These are phyloP conservation scores for Drosophila meridiana DNA, from an alignment of 2,888 invertebrate species.

Conservation along the genomic window DNA sequence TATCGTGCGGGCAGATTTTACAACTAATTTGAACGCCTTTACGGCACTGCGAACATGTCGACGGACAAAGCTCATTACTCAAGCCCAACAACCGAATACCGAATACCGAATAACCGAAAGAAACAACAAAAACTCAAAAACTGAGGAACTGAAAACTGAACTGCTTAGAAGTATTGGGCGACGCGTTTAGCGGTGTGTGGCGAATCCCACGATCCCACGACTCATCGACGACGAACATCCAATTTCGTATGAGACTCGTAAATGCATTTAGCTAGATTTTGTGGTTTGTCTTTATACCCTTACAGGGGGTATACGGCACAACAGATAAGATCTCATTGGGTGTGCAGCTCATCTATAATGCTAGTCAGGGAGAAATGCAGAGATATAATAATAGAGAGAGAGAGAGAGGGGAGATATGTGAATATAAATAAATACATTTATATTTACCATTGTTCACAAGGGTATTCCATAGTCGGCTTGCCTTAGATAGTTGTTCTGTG, in stretches of 20 bases:
- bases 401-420: background rate
- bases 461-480: background rate
- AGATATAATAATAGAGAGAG: no score
- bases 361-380: background rate
- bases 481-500: background rate
- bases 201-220: conserved; percentile 70
- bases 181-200: conserved; percentile 26
- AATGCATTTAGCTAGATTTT: conserved; percentile 45
- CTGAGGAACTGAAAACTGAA: conserved; percentile 44
- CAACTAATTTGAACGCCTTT: conserved; percentile 63
- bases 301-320: background rate
- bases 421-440: background rate
- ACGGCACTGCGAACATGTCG: conserved; percentile 46
- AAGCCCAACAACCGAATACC: conserved; percentile 47
- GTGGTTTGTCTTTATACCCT: conserved; percentile 3
- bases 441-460: background rate
- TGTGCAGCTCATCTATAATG: background rate
- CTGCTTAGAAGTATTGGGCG: conserved; percentile 50
- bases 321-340: background rate
- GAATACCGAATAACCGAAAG: conserved; percentile 34
- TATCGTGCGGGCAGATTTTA: conserved; percentile 61
- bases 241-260: conserved; percentile 40
- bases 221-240: conserved; percentile 48
- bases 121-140: conserved; percentile 12
- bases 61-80: conserved; percentile 69